These are phyloP conservation scores for Acronicta psi DNA, from an alignment of 2,888 invertebrate species.

Conservation along the genomic window DNA sequence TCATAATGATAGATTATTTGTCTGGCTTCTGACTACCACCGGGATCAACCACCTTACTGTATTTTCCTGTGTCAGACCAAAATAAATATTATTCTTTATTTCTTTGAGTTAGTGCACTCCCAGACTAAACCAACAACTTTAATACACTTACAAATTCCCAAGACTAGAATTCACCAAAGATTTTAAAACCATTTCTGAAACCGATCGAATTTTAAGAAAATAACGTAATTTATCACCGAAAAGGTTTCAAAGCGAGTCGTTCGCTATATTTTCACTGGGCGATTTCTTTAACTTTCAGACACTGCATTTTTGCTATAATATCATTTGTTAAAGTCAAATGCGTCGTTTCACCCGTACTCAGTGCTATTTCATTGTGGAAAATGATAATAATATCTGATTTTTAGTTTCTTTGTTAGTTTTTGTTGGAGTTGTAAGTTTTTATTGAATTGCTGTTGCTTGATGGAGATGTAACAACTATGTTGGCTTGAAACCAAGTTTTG, in stretches of 20 bases:
- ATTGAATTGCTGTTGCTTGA: slow-evolving; percentile 13
- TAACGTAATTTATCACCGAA: slow-evolving; percentile 49
- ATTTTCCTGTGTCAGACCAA: too few relatives aligned
- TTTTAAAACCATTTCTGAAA: slow-evolving; percentile 35
- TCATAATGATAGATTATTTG: too few relatives aligned
- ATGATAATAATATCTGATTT: slow-evolving; percentile 51
- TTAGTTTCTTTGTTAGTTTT: slow-evolving; percentile 41
- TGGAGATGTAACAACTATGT: slow-evolving; percentile 11
- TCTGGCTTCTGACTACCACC: too few relatives aligned
- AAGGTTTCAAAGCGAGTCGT: slow-evolving; percentile 40
- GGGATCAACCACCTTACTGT: too few relatives aligned
- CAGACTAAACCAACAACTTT: slow-evolving; percentile 10
- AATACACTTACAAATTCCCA: slow-evolving; percentile 16
- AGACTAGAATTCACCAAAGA: slow-evolving; percentile 11
- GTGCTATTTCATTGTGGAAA: slow-evolving; percentile 46
- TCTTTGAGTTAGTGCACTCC: background rate
- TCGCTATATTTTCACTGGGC: slow-evolving; percentile 42
- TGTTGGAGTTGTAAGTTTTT: slow-evolving; percentile 17
- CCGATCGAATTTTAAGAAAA: slow-evolving; percentile 37
- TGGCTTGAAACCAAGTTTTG: background rate
- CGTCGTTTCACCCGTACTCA: slow-evolving; percentile 57
- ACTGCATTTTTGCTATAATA: slow-evolving; percentile 55
- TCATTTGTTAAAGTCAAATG: slow-evolving; percentile 63
- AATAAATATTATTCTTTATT: too few relatives aligned
- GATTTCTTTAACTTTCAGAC: slow-evolving; percentile 50